phyloP scores from a whole-genome alignment of 2,113 vertebrate genomes.

The Xyrauchen texanus region DNA sequence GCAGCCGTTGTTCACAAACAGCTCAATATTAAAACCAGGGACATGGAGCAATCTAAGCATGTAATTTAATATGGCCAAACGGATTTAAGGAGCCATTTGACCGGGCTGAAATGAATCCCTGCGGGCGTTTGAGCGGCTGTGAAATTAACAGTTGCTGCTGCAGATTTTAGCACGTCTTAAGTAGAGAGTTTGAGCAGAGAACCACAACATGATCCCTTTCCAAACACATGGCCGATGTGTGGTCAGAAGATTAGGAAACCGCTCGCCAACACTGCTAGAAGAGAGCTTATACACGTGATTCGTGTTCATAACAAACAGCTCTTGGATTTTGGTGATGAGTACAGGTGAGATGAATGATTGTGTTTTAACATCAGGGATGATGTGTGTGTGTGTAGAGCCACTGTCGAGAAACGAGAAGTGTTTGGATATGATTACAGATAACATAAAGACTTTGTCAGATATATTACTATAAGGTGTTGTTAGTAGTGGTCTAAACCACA shows the following conservation, averaged over 20 bases:
- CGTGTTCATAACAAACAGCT: background rate
- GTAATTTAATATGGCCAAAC: conserved; percentile 66
- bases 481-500: no score
- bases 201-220: background rate
- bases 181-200: conserved; percentile 7
- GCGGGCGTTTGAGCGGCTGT: conserved; percentile 55
- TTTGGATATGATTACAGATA: background rate
- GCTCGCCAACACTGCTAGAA: background rate
- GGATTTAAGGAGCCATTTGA: conserved; percentile 67
- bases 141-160: conserved; percentile 63
- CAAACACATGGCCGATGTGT: conserved; percentile 10
- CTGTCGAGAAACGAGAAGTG: background rate
- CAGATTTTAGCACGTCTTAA: conserved; percentile 55
- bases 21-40: conserved; percentile 61
- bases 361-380: background rate
- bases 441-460: no score
- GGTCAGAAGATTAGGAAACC: conserved; percentile 29
- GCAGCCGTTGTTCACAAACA: conserved; percentile 59
- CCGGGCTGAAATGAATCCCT: conserved; percentile 58
- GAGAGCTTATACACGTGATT: background rate
- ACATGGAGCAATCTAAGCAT: conserved; percentile 53
- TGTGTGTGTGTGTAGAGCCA: background rate
- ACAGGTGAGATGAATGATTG: background rate
- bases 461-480: no score
- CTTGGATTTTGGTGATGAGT: background rate